These are phyloP conservation scores for Uropetala carovei DNA, from an alignment of 2,888 invertebrate species.

Conservation along the genomic window DNA sequence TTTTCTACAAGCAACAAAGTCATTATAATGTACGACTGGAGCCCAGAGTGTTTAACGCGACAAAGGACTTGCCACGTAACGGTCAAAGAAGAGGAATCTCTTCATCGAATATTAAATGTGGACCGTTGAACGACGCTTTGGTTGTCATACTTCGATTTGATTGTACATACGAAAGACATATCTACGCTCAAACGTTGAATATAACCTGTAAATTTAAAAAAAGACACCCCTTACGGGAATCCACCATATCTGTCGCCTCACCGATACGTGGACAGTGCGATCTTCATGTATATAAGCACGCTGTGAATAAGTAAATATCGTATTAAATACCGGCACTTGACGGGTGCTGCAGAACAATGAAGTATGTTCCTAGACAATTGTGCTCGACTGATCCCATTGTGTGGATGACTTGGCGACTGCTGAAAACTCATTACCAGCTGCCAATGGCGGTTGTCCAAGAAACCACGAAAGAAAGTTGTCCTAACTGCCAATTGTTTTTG, in stretches of 20 bases:
- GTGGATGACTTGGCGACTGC: conserved; percentile 35
- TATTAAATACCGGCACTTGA: neutral
- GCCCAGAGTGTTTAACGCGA: no score
- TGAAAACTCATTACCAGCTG: neutral
- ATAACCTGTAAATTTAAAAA: conserved; percentile 15
- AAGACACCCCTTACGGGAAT: neutral
- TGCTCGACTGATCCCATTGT: conserved; percentile 48
- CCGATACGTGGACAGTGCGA: neutral
- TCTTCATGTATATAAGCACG: conserved; percentile 1
- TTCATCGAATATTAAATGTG: neutral
- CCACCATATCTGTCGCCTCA: neutral
- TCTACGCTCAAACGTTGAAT: neutral
- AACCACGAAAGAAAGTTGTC: neutral
- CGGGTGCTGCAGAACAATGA: conserved; percentile 9
- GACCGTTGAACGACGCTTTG: neutral
- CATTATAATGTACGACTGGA: no score
- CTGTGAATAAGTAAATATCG: neutral
- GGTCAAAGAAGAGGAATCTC: neutral
- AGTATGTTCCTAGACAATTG: conserved; percentile 57
- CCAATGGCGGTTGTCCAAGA: conserved; percentile 1
- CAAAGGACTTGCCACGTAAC: no score
- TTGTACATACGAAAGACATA: conserved; percentile 12
- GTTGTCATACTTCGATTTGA: neutral
- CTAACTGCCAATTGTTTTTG: neutral
- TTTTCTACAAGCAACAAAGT: no score